A percentile compares a stretch with the other conserved stretches of the same genome.
These are phyloP conservation scores for Diaperis boleti DNA, from an alignment of 2,888 invertebrate species.

Conservation along the genomic window DNA sequence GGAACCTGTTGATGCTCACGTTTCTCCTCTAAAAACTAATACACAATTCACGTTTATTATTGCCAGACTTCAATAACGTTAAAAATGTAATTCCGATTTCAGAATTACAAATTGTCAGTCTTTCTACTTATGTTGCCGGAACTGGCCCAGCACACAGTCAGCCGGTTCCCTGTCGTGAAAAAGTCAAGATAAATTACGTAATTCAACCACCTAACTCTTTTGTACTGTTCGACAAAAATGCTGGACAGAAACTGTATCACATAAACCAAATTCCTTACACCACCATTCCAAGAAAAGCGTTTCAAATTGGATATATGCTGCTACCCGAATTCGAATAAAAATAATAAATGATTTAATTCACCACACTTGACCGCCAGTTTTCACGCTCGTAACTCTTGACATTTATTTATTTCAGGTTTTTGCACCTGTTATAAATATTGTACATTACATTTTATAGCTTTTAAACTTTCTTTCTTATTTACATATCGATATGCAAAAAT, in stretches of 20 bases:
- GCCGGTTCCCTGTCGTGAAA: neutral
- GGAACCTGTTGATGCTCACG: slow-evolving; percentile 49
- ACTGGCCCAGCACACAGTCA: neutral
- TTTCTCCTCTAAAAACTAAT: slow-evolving; percentile 39
- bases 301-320: slow-evolving; percentile 54
- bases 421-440: slow-evolving; percentile 50
- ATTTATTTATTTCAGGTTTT: slow-evolving; percentile 54
- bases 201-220: slow-evolving; percentile 6
- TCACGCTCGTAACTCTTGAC: slow-evolving; percentile 56
- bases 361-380: slow-evolving; percentile 55
- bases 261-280: slow-evolving; percentile 40
- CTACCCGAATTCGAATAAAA: slow-evolving; percentile 57
- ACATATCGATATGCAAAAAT: slow-evolving; percentile 11
- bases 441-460: slow-evolving; percentile 17
- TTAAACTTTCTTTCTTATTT: slow-evolving; percentile 18
- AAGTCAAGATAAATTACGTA: neutral
- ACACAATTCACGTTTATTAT: slow-evolving; percentile 28
- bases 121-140: too few species aligned
- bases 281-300: slow-evolving; percentile 42
- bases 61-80: slow-evolving; percentile 15
- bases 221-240: slow-evolving; percentile 17
- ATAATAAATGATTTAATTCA: slow-evolving; percentile 56
- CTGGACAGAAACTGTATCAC: slow-evolving; percentile 28
- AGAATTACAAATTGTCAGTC: too few species aligned
- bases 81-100: slow-evolving; percentile 3